A percentile compares a stretch with the other conserved stretches of the same genome.
phyloP scores from a whole-genome alignment of 2,888 invertebrate species.

The Euzetes globulus region DNA sequence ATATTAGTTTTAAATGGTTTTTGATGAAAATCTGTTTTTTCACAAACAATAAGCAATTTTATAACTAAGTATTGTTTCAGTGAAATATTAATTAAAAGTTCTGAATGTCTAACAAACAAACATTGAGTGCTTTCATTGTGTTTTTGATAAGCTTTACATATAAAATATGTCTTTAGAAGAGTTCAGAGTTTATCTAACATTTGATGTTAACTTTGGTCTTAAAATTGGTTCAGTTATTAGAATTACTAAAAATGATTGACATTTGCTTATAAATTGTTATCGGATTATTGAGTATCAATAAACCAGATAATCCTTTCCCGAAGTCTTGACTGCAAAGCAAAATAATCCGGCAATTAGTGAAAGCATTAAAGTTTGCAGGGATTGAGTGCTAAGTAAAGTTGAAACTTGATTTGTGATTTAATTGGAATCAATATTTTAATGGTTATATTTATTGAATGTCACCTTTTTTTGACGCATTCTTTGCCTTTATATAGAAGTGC shows the following conservation, averaged over 20 bases:
- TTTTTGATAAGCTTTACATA: not conserved
- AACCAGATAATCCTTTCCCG: constrained; percentile 4
- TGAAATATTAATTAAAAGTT: not conserved
- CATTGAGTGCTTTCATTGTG: not conserved
- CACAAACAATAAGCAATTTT: not conserved
- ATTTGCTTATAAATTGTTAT: constrained; percentile 18
- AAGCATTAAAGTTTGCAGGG: no score
- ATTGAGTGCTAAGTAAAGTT: not conserved
- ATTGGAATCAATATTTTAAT: not conserved
- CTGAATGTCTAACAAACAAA: not conserved
- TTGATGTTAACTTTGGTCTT: not conserved
- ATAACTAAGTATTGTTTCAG: not conserved
- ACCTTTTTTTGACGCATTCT: constrained; percentile 5
- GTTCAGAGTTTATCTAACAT: not conserved
- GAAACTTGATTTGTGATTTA: not conserved
- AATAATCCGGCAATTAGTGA: not conserved
- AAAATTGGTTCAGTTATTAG: not conserved
- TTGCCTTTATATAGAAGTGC: constrained; percentile 13
- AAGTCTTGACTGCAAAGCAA: not conserved
- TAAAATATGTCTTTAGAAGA: no score
- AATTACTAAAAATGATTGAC: constrained; percentile 17
- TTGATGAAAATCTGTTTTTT: no score
- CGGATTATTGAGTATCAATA: constrained; percentile 4
- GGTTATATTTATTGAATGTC: not conserved
- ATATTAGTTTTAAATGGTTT: no score